Conservation (phyloP, 1,140 invertebrate genomes). For the Brachionus sp. region DNA sequence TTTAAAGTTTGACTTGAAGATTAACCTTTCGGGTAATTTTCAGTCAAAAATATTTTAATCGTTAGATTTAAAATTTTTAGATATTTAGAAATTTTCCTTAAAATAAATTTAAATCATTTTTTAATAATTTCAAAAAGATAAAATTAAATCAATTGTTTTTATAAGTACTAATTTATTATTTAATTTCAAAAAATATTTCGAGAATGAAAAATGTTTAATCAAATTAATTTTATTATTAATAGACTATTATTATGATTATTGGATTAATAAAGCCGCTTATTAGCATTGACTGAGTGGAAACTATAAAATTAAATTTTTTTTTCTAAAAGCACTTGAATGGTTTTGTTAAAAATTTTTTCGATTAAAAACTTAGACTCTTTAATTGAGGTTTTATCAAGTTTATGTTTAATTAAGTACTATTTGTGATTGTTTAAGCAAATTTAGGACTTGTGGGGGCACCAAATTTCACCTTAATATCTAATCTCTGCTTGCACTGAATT, state of each 20-base stretch:
- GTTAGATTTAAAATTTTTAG: too few species aligned
- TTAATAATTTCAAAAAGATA: background rate
- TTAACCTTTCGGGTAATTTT: too few species aligned
- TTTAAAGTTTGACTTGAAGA: too few species aligned
- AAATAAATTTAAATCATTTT: too few species aligned
- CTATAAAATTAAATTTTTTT: background rate
- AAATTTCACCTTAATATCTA: background rate
- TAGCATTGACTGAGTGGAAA: background rate
- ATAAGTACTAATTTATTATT: background rate
- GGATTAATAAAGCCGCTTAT: background rate
- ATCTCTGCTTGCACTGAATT: background rate
- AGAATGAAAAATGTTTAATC: background rate
- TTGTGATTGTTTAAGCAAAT: background rate
- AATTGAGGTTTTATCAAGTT: background rate
- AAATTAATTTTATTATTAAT: background rate
- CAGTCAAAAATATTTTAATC: too few species aligned
- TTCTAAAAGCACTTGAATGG: background rate
- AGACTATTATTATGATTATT: background rate
- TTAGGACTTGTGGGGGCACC: background rate
- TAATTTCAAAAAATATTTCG: background rate
- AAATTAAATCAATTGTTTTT: background rate
- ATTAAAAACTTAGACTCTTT: background rate
- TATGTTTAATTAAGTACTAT: background rate
- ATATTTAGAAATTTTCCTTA: too few species aligned
- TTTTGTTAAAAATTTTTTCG: background rate